Evolutionary conservation across 1,140 invertebrate genomes (phyloP), one percentile per base, ranked within the genome.

Genomic region (Zaprionus vittiger): DNA sequence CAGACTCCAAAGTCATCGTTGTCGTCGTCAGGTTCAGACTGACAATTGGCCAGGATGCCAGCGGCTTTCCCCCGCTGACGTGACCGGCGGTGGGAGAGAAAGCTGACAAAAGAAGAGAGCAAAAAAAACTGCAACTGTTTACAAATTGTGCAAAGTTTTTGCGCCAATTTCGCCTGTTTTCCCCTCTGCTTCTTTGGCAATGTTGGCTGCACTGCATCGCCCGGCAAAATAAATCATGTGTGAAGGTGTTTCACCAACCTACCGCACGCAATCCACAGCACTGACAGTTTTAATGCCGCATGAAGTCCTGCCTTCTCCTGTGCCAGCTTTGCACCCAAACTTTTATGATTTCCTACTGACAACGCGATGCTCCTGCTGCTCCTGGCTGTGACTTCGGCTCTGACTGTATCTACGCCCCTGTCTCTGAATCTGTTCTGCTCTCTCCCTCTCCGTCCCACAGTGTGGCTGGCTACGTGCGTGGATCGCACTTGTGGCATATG

Each of bases 221-320:
- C 47, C 49, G 59, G 49, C 65, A 41, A 73, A 77, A 90, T 90
- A 90, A 90, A 90, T 90, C 85, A 90, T 90, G 85, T 90, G 85
- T 73, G 86, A 90, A 90, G 85, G 85, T 89, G 83, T 85, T 24
- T 11, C 11, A 5, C 17, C 47, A 52, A 79, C 76, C 70, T 75
- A 79, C 85, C 84, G 78, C 84, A 84, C 78, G 71, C 81, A 90
- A 84, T 90, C 81, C 90, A 79, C 85, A 55, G 79, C 77, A 84
- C 87, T 91, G 89, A 91, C 87, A 91, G 84, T 84, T 91, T 91
- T 91, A 91, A 91, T 91, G 83, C 87, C 83, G 73, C 85, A 87
- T 91, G 83, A 91, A 83, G 80, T 91, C 78, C 81, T 64, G 81
- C 44, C 52, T 22, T 54, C 34, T 56, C 34, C 44, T 26, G 57